Percentiles rank a stretch among this genome's conserved stretches.
phyloP scores from a whole-genome alignment of 2,797 vertebrate species.

The Poeciliopsis presidionis region DNA sequence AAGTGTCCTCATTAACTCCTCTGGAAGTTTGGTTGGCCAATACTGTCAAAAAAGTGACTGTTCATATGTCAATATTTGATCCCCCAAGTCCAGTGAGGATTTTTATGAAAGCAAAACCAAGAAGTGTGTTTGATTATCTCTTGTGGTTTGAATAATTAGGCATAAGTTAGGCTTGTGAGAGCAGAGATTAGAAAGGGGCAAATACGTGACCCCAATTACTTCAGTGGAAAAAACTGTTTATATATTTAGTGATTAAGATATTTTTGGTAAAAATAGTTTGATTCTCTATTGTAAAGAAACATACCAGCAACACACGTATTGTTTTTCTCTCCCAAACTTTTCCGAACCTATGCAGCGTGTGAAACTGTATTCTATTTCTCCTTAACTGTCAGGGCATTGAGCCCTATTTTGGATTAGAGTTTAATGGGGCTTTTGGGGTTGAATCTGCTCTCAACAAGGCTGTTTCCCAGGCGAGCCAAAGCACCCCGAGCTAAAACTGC shows the following conservation, averaged over 20 bases:
- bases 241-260: neutral
- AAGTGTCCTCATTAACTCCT: constrained; percentile 39
- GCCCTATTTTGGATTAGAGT: constrained; percentile 76
- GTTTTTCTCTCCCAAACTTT: constrained; percentile 32
- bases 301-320: constrained; percentile 12
- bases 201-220: constrained; percentile 29
- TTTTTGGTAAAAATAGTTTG: constrained; percentile 20
- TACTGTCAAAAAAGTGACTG: constrained; percentile 66
- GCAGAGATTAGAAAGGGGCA: constrained; percentile 50
- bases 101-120: constrained; percentile 74
- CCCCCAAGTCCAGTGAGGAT: constrained; percentile 65
- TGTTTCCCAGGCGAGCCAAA: constrained; percentile 65
- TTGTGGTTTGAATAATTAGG: constrained; percentile 69
- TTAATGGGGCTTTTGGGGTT: constrained; percentile 72
- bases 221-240: neutral
- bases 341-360: constrained; percentile 46
- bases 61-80: constrained; percentile 72
- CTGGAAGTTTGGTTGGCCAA: constrained; percentile 54
- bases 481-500: constrained; percentile 70
- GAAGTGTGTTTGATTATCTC: constrained; percentile 68
- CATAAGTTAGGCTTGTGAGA: constrained; percentile 53
- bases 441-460: constrained; percentile 72
- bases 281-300: constrained; percentile 3
- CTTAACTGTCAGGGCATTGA: constrained; percentile 66
- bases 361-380: constrained; percentile 56